Conservation (phyloP, 2,113 vertebrate species). For the Cololabis saira region DNA sequence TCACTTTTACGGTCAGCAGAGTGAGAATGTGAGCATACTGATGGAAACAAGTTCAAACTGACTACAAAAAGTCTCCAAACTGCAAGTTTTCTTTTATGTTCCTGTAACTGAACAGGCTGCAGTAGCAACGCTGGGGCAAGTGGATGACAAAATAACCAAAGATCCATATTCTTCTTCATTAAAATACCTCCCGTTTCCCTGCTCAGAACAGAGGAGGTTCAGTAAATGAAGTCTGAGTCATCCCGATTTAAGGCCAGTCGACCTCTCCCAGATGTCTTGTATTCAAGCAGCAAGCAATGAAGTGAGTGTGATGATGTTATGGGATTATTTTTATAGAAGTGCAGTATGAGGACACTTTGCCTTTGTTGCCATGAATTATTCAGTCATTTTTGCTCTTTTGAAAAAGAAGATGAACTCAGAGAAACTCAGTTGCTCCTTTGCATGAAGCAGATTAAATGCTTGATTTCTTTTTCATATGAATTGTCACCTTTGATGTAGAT, state of each 20-base stretch:
- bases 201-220: conserved; percentile 28
- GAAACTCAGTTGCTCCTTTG: conserved; percentile 42
- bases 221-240: conserved; percentile 59
- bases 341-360: conserved; percentile 70
- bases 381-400: conserved; percentile 43
- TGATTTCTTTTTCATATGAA: conserved; percentile 58
- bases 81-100: no score
- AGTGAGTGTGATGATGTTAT: conserved; percentile 74
- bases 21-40: no score
- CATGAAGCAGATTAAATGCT: conserved; percentile 57
- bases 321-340: conserved; percentile 76
- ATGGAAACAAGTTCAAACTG: no score
- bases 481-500: conserved; percentile 56
- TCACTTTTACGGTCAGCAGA: no score
- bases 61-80: no score
- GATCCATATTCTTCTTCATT: conserved; percentile 14
- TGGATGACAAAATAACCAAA: conserved; percentile 3
- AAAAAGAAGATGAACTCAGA: not conserved
- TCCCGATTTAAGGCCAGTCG: conserved; percentile 48
- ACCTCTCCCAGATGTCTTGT: conserved; percentile 68
- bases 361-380: conserved; percentile 74
- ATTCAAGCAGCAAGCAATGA: conserved; percentile 40
- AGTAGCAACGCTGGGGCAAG: conserved; percentile 7
- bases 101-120: not conserved
- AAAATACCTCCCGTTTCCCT: conserved; percentile 14